Conservation (phyloP, 2,113 vertebrate species). For the Entomyzon cyanotis region DNA sequence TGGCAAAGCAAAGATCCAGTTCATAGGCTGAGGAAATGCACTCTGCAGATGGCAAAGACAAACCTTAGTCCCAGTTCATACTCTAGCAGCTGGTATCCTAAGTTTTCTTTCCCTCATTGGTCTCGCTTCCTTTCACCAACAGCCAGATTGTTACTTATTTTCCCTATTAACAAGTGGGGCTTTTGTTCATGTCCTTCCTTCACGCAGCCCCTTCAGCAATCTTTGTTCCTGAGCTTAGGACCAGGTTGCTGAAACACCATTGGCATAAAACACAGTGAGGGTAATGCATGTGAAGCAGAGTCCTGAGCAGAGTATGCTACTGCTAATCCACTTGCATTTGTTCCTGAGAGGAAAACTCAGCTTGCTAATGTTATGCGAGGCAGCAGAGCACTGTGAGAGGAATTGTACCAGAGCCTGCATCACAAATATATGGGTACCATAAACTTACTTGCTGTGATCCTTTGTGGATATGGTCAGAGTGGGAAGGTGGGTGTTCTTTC, state of each 20-base stretch:
- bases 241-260: neutral
- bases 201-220: neutral
- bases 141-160: slow-evolving; percentile 31
- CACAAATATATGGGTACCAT: neutral
- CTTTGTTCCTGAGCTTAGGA: neutral
- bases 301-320: neutral
- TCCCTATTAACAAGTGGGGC: neutral
- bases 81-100: slow-evolving; percentile 19
- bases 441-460: neutral
- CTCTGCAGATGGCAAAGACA: slow-evolving; percentile 40
- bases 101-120: slow-evolving; percentile 27
- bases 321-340: neutral
- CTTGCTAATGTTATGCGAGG: neutral
- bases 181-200: slow-evolving; percentile 46
- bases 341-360: neutral
- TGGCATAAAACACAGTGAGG: neutral
- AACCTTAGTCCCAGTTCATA: neutral
- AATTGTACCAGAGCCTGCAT: neutral
- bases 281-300: neutral
- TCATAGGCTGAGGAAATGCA: neutral
- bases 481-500: neutral
- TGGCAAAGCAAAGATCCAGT: slow-evolving; percentile 2
- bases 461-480: neutral
- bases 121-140: slow-evolving; percentile 34
- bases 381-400: neutral